Conservation (phyloP, 2,113 vertebrate species). For the Mesembrinibis cayennensis region DNA sequence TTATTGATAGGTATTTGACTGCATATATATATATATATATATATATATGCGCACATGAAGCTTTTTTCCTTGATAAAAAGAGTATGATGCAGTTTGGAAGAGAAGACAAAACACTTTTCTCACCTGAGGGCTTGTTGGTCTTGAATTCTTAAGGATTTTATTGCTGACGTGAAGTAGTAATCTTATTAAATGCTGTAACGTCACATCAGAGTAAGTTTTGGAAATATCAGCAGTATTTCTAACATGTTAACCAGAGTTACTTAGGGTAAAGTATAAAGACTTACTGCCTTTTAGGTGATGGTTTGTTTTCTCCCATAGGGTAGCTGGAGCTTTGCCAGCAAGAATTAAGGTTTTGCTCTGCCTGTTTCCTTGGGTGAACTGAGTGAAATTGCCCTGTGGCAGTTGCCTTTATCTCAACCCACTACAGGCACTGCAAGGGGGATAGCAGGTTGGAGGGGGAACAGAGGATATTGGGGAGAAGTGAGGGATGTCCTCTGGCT, state of each 20-base stretch:
- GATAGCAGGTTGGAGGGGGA: neutral
- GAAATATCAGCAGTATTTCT: neutral
- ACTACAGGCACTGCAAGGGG: neutral
- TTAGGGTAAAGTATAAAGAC: constrained; percentile 3
- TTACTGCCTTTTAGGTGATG: neutral
- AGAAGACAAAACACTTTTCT: neutral
- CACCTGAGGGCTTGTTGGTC: neutral
- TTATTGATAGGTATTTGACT: neutral
- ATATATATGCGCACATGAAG: neutral
- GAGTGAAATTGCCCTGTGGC: constrained; percentile 31
- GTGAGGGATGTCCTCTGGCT: constrained; percentile 30
- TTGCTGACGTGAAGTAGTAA: constrained; percentile 8
- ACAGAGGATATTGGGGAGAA: neutral
- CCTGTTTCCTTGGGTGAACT: neutral
- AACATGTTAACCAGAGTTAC: neutral
- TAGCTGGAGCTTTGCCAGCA: neutral
- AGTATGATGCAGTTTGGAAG: neutral
- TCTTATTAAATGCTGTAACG: neutral
- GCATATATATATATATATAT: neutral
- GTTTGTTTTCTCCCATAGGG: constrained; percentile 16
- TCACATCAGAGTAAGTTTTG: neutral
- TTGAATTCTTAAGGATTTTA: neutral
- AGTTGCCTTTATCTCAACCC: constrained; percentile 28
- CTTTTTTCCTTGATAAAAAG: neutral
- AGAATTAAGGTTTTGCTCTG: constrained; percentile 14